Evolutionary conservation across 2,797 vertebrate species (phyloP), one percentile per base, ranked within the genome.

Genomic region (Telmatherina bonti): DNA sequence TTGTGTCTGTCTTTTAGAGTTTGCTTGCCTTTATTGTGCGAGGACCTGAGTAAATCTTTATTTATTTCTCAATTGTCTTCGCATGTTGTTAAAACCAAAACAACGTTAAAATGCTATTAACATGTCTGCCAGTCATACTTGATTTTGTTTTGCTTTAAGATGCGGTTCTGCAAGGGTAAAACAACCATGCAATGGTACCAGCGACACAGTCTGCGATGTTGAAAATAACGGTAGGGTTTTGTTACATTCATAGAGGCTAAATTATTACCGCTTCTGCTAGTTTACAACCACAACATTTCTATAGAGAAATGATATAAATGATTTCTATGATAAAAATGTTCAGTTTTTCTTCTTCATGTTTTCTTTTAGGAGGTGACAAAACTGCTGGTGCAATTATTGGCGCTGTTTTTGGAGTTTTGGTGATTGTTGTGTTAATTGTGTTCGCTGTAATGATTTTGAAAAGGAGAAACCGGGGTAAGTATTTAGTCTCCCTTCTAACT

Each of bases 151-250:
- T 62, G 53, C 10, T 51, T 85, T 9, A 57, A 94, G 94, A 11
- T 94, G 94, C 81, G 70, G 2, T 1, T 0, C 1, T 9, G 53
- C 65, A 0, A 72, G 77, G 0, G 1, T 85, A 15, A 73, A 87
- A 65, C 20, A 9, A 5, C 0, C 1, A 13, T 94, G 94, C 53
- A 78, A 38, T 3, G 30, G 7, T 29, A 74, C 27, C 9, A 88
- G 0, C 13, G 5, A 94, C 73, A 83, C 91, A 16, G 64, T 93
- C 70, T 94, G 94, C 80, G 55, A 70, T 3, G 71, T 20, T 0
- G 1, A 31, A 68, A 8, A 0, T 8, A 0, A 49, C 57, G 62
- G 90, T 91, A 38, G 12, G 4, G 11, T 43, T 35, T 4, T 12
- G 18, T n/a, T n/a, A n/a, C n/a, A n/a, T 20, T 16, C 5, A 66